These are phyloP conservation scores for Petrophora chlorosata DNA, from an alignment of 2,888 invertebrate species.

Conservation along the genomic window DNA sequence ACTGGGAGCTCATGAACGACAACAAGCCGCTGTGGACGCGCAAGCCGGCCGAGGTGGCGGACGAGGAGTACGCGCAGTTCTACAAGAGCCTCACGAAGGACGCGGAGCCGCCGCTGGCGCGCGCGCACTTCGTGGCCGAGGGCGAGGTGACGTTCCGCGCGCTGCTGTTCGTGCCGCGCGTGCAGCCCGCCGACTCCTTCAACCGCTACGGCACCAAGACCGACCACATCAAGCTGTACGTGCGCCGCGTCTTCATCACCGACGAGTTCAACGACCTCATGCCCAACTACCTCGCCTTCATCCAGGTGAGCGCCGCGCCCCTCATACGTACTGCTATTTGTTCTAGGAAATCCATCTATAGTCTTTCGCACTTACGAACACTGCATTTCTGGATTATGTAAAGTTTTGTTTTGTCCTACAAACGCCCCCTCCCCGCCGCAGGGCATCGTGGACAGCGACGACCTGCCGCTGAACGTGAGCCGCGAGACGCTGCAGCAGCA, in stretches of 20 bases:
- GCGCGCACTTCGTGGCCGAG: constrained; percentile 98
- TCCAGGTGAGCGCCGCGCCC: constrained; percentile 78
- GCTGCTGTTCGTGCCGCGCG: constrained; percentile 95
- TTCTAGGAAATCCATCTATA: too few relatives aligned
- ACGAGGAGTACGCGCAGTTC: constrained; percentile 96
- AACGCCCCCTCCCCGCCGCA: constrained; percentile 87
- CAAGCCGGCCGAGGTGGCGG: constrained; percentile 92
- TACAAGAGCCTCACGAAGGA: constrained; percentile 98
- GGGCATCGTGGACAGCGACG: constrained; percentile 99
- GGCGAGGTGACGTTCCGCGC: constrained; percentile 99
- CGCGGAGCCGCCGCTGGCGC: constrained; percentile 89
- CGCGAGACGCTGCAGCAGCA: constrained; percentile 99
- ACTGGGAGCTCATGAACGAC: constrained; percentile 98
- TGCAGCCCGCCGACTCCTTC: constrained; percentile 96
- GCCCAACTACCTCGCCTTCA: constrained; percentile 98
- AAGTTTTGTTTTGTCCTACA: too few relatives aligned
- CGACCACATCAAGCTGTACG: constrained; percentile 98
- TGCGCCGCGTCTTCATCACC: constrained; percentile 99
- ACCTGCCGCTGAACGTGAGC: constrained; percentile 98
- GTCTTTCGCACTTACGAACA: too few relatives aligned
- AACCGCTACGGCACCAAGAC: constrained; percentile 97
- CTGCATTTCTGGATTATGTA: too few relatives aligned
- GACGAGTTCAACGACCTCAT: constrained; percentile 99
- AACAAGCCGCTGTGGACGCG: constrained; percentile 99
- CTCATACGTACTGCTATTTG: too few relatives aligned